Conservation (phyloP, 2,797 vertebrate species). For the Psittacula derbiana region DNA sequence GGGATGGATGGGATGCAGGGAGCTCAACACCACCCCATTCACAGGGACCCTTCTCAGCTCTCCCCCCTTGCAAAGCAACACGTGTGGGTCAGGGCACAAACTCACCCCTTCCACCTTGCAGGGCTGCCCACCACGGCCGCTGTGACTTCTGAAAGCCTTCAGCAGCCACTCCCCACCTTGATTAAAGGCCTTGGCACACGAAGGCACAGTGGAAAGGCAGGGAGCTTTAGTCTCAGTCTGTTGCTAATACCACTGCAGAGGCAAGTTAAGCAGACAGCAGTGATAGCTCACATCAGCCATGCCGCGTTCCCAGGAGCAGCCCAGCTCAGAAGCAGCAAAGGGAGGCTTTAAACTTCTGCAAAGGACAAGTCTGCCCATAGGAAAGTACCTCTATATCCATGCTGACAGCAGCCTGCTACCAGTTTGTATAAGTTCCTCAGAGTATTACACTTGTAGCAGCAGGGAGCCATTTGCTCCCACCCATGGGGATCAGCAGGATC, state of each 20-base stretch:
- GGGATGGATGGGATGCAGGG: neutral
- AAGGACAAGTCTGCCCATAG: neutral
- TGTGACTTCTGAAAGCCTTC: neutral
- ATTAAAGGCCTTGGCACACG: neutral
- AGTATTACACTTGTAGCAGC: neutral
- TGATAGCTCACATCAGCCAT: neutral
- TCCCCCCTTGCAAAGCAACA: accelerated
- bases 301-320: neutral
- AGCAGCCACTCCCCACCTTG: too few species aligned
- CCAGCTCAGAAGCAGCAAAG: neutral
- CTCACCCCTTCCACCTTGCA: neutral
- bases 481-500: neutral
- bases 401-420: accelerated
- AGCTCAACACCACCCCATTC: neutral
- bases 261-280: neutral
- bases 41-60: neutral
- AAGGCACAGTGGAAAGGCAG: neutral
- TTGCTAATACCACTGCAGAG: neutral
- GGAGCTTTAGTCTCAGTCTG: neutral
- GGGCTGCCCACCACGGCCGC: accelerated
- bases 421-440: neutral
- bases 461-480: neutral
- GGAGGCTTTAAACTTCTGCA: neutral
- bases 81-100: neutral
- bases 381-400: neutral